These are phyloP conservation scores for Calephelis nemesis DNA, from an alignment of 1,140 invertebrate genomes.

Conservation along the genomic window DNA sequence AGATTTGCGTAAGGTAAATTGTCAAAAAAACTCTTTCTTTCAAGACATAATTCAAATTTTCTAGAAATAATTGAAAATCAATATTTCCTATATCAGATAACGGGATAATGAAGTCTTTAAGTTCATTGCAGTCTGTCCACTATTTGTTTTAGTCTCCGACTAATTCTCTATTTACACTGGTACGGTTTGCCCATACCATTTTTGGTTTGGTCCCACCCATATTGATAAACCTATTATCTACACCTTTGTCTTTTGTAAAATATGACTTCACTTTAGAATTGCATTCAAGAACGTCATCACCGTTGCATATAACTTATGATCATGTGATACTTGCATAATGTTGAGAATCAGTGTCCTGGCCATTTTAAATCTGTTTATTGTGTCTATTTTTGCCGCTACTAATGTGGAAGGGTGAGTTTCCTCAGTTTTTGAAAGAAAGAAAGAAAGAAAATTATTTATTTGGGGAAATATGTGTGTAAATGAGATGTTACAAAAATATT, in stretches of 20 bases:
- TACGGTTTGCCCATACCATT: slow-evolving; percentile 60
- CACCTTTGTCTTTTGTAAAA: slow-evolving; percentile 49
- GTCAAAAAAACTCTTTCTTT: no score
- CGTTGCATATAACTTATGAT: slow-evolving; percentile 32
- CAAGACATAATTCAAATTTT: no score
- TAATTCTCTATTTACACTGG: slow-evolving; percentile 54
- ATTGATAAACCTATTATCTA: slow-evolving; percentile 53
- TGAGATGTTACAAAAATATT: no score
- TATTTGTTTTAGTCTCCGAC: slow-evolving; percentile 38
- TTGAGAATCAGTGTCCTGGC: slow-evolving; percentile 54
- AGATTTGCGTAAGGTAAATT: no score
- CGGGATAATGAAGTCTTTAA: neutral
- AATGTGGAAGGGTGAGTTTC: slow-evolving; percentile 59
- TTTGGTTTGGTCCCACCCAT: slow-evolving; percentile 57
- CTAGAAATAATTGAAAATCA: no score
- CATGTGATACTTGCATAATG: slow-evolving; percentile 57
- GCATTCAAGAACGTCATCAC: slow-evolving; percentile 46
- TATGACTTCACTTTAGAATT: slow-evolving; percentile 56
- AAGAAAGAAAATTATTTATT: no score
- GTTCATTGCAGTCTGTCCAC: slow-evolving; percentile 34
- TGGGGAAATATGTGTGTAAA: no score
- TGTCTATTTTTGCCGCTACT: slow-evolving; percentile 49
- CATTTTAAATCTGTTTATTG: slow-evolving; percentile 48
- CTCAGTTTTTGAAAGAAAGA: no score
- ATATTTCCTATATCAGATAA: neutral